Base-by-base conservation (phyloP, 1,140 invertebrate genomes). In the Cydia splendana region DNA sequence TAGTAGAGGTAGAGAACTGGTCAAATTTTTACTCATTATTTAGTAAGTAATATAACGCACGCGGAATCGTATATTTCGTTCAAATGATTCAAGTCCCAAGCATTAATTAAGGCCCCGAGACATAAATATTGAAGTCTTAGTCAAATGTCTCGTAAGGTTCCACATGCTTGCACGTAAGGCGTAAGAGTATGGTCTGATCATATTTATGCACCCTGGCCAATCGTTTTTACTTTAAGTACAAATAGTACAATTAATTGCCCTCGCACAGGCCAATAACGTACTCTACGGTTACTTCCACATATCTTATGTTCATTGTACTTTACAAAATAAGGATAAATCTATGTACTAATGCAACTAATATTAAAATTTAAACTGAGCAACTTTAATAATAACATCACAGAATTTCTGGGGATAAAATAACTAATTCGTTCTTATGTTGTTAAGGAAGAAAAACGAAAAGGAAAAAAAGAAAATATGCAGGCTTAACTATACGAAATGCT, bases 341-440 rank as follows among this genome's bases (percentile, higher is more conserved):
- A 75, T 62, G 48, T 69, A 62, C 77, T 77, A 34, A 76, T 62
- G 76, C 80, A 90, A 87, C 82, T 87, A 24, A 86, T 86, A 83
- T 84, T 88, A 89, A 91, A 88, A 87, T 87, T 87, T 88, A 79
- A 88, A 90, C 79, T 91, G 89, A 91, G 89, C 87, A 91, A 91
- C 85, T 84, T 88, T 85, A 81, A 86, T 78, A 82, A 83, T 85
- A 84, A 87, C 80, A 90, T 91, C 90, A 91, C 88, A 92, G 88
- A 85, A 76, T 34, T 28, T 57, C 20, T 34, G 74, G 20, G 15
- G n/a, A 75, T 74, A 76, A 76, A 71, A 69, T 69, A 69, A 69
- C 65, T 34, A 69, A 34, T 69, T 57, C 2, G 53, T 57, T 57
- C 4, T 51, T 51, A 57, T 18, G 53, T 6, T 24, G 75, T 20